Evolutionary conservation across 1,140 invertebrate species (phyloP).

Genomic region (Anastrepha obliqua): DNA sequence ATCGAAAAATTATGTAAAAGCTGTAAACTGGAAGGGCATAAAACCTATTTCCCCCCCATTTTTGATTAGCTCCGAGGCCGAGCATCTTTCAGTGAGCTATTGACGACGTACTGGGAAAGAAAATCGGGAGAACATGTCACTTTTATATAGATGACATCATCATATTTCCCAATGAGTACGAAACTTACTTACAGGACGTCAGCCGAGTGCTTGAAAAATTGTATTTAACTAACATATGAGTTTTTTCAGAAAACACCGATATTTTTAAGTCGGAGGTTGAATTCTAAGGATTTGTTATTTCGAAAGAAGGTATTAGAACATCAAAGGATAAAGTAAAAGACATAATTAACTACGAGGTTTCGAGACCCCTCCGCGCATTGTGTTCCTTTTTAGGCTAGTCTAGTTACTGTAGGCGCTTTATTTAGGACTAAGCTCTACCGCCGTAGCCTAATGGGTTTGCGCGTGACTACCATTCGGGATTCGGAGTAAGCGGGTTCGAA

Average conservation of each 20-base stretch:
- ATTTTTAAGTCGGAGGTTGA: conserved; percentile 68
- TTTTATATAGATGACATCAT: background rate
- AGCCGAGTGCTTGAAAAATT: conserved; percentile 55
- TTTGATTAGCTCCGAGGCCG: background rate
- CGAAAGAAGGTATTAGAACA: conserved; percentile 56
- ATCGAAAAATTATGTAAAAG: background rate
- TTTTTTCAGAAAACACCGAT: conserved; percentile 74
- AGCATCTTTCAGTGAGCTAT: conserved; percentile 48
- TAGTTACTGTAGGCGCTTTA: conserved; percentile 58
- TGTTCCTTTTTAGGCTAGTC: conserved; percentile 58
- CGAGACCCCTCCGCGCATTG: conserved; percentile 53
- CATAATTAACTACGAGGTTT: no score
- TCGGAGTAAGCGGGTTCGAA: no score
- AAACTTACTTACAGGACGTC: conserved; percentile 48
- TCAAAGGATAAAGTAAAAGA: conserved; percentile 59
- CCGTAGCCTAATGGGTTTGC: no score
- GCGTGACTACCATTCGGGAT: no score
- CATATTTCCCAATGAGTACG: conserved; percentile 27
- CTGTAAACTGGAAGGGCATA: background rate
- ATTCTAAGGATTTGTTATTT: conserved; percentile 57
- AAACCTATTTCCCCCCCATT: background rate
- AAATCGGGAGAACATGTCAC: conserved; percentile 55
- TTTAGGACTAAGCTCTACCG: conserved; percentile 55
- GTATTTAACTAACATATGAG: conserved; percentile 71
- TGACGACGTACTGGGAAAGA: conserved; percentile 51